These are phyloP conservation scores for Enteromius argenteus DNA, from an alignment of 2,797 vertebrate species.

Conservation along the genomic window DNA sequence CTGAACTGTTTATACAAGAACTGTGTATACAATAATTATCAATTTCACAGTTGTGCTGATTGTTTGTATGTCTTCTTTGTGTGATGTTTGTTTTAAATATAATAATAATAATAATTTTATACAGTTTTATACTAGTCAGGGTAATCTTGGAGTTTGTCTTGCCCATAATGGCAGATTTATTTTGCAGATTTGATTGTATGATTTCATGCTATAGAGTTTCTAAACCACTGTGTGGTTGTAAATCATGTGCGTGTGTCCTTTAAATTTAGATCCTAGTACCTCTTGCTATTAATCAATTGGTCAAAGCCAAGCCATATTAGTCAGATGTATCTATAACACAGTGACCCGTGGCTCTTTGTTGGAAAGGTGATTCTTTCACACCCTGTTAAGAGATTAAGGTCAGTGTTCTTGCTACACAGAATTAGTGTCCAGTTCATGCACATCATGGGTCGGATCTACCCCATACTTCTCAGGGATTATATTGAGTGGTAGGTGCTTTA, in stretches of 20 bases:
- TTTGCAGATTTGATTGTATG: background rate
- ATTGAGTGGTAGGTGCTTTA: background rate
- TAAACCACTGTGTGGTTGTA: background rate
- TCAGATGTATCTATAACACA: constrained; percentile 12
- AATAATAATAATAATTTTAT: background rate
- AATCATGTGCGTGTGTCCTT: constrained; percentile 5
- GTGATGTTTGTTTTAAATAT: background rate
- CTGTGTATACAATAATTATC: background rate
- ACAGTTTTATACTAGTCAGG: background rate
- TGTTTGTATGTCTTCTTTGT: background rate
- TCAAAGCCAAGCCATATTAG: background rate
- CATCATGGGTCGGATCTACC: background rate
- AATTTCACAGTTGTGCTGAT: background rate
- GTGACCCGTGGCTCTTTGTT: constrained; percentile 16
- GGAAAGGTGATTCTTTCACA: constrained; percentile 18
- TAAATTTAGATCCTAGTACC: background rate
- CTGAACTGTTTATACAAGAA: background rate
- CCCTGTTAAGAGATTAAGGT: constrained; percentile 56
- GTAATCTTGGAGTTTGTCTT: background rate
- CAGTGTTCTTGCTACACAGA: constrained; percentile 27
- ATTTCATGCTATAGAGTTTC: background rate
- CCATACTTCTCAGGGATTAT: background rate
- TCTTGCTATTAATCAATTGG: constrained; percentile 15
- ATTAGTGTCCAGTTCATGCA: constrained; percentile 22
- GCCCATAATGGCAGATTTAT: background rate